These are phyloP conservation scores for Lepidocyrtoides sp. DNA, from an alignment of 2,888 invertebrate genomes.

Conservation along the genomic window DNA sequence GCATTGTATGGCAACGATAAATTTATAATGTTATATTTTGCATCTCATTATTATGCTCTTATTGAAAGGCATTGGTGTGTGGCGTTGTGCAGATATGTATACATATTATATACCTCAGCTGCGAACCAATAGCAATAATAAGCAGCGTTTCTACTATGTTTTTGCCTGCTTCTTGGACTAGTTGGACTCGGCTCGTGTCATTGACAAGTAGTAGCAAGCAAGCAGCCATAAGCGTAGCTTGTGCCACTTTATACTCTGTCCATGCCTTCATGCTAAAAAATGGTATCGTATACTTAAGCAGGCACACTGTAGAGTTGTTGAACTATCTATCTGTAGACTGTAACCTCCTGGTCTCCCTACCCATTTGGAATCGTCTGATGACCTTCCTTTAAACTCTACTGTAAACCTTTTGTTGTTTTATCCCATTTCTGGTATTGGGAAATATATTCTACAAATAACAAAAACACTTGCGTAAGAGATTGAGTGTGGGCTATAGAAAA, in stretches of 20 bases:
- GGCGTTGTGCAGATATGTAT: no score
- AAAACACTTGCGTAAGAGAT: not conserved
- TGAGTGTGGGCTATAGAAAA: not conserved
- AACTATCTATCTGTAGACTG: not conserved
- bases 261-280: not conserved
- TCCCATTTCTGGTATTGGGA: constrained; percentile 45
- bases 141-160: not conserved
- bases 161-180: not conserved
- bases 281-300: not conserved
- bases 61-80: no score
- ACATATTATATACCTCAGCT: no score
- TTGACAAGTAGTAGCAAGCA: not conserved
- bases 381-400: no score
- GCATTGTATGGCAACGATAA: no score
- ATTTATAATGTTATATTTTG: no score
- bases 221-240: not conserved
- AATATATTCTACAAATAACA: no score
- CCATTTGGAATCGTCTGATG: constrained; percentile 64
- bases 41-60: no score
- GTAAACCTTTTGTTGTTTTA: constrained; percentile 1
- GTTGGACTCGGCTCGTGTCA: constrained; percentile 44
- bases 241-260: constrained; percentile 11
- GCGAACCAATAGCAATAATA: no score
- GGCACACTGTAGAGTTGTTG: not conserved
- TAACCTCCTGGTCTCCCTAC: not conserved